phyloP scores from a whole-genome alignment of 2,888 invertebrate genomes.

The Sesia bembeciformis region DNA sequence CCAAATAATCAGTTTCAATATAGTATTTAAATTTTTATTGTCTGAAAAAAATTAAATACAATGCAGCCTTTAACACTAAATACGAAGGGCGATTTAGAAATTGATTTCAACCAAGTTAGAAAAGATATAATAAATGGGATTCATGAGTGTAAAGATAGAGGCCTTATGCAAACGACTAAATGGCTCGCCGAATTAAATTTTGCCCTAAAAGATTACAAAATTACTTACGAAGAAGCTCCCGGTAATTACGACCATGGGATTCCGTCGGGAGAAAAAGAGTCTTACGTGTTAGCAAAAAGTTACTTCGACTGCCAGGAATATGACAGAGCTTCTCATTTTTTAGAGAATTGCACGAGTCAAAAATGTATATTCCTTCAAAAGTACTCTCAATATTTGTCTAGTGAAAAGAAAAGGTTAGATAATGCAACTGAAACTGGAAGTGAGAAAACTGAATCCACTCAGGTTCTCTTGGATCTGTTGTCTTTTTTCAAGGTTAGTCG shows the following conservation, averaged over 20 bases:
- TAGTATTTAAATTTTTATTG: background rate
- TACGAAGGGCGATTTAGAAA: slow-evolving; percentile 51
- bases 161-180: slow-evolving; percentile 86
- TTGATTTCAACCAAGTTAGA: slow-evolving; percentile 58
- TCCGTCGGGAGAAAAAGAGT: slow-evolving; percentile 78
- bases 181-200: slow-evolving; percentile 92
- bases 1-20: slow-evolving; percentile 1
- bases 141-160: slow-evolving; percentile 84
- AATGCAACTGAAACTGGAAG: slow-evolving; percentile 67
- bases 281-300: slow-evolving; percentile 86
- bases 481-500: slow-evolving; percentile 56
- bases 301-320: slow-evolving; percentile 95
- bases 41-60: background rate
- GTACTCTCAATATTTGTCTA: slow-evolving; percentile 90
- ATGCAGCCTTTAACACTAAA: slow-evolving; percentile 48
- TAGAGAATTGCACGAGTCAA: slow-evolving; percentile 79
- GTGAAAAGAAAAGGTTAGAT: slow-evolving; percentile 92
- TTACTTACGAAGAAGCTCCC: slow-evolving; percentile 65
- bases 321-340: slow-evolving; percentile 88
- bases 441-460: slow-evolving; percentile 56
- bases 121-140: slow-evolving; percentile 56
- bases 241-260: slow-evolving; percentile 52
- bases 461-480: slow-evolving; percentile 55
- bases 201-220: slow-evolving; percentile 80
- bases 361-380: slow-evolving; percentile 88